These are phyloP conservation scores for Aplodontia rufa DNA, from an alignment of 2,113 vertebrate genomes.

Conservation along the genomic window DNA sequence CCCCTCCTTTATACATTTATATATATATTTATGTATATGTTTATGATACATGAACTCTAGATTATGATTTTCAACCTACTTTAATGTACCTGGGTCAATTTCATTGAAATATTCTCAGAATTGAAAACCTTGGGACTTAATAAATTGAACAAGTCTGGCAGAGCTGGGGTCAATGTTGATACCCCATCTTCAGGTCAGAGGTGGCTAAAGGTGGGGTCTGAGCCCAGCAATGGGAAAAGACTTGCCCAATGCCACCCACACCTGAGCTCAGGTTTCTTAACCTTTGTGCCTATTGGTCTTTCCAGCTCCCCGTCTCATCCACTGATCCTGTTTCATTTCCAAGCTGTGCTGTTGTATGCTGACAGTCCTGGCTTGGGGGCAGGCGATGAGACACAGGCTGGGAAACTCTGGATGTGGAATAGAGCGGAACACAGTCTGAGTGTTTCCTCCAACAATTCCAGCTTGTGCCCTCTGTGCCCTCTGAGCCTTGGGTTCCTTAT, in stretches of 20 bases:
- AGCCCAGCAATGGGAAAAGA: not conserved
- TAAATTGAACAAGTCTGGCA: not conserved
- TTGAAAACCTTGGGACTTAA: too few relatives aligned
- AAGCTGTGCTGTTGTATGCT: not conserved
- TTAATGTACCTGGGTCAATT: too few relatives aligned
- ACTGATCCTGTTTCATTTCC: not conserved
- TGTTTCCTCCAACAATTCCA: not conserved
- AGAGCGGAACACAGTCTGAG: not conserved
- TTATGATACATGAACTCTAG: too few relatives aligned
- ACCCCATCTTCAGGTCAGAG: not conserved
- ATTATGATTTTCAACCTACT: too few relatives aligned
- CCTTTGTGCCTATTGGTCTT: not conserved
- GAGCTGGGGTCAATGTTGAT: not conserved
- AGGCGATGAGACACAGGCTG: not conserved
- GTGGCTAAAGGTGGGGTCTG: not conserved
- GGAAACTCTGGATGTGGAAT: not conserved
- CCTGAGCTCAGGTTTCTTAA: not conserved
- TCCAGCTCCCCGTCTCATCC: accelerated
- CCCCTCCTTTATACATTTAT: too few relatives aligned
- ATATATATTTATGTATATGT: too few relatives aligned
- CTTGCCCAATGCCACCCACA: not conserved
- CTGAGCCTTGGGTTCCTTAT: not conserved
- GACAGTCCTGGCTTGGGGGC: not conserved
- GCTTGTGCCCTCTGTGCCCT: not conserved
- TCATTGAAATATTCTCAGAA: too few relatives aligned